Evolutionary conservation across 1,140 invertebrate species (phyloP), one percentile per base, ranked within the genome.

Genomic region (Heliothis virescens): DNA sequence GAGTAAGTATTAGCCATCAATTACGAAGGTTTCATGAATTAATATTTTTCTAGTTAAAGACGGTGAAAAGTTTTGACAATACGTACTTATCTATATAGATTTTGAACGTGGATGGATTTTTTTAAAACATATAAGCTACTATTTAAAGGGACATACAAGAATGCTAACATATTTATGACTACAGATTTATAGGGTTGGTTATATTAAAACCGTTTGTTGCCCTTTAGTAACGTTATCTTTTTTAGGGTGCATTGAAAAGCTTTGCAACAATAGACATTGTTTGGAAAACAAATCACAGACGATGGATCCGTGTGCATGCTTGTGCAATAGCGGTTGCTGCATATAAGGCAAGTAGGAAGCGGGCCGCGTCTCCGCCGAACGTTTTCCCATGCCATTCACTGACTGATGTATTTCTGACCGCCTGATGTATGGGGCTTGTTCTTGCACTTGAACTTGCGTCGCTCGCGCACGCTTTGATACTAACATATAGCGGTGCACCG

Each of bases 261-360:
- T 34, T 69, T 52, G 53, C 41, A 72, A 72, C 41, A 72, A 72
- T 47, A 74, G 26, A 74, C 71, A 78, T 57, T 57, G n/a, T 55
- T 78, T 41, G 9, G 63, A 34, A 29, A 78, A 48, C 26, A 63
- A 47, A 48, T 78, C 62, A 47, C 63, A 50, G 34, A 9, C 26
- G 16, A 57, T 47, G 75, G 21, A 76, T 63, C 18, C 59, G 29
- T 50, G 62, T 47, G 48, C 26, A 50, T 69, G 47, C 60, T 77
- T 79, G 72, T 79, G 72, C 53, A 80, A 84, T 85, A 83, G 85
- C 81, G 75, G 85, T 74, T 74, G 71, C 67, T 82, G 83, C 92
- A 83, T 91, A 91, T 91, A 93, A 86, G 91, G 91, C 86, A 82
- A 92, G 83, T 79, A 92, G 87, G 91, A 91, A 93, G 84, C 84